Evolutionary conservation across 92 coral and sea anemone species (phyloP).

Genomic region (Galaxea fascicularis): DNA sequence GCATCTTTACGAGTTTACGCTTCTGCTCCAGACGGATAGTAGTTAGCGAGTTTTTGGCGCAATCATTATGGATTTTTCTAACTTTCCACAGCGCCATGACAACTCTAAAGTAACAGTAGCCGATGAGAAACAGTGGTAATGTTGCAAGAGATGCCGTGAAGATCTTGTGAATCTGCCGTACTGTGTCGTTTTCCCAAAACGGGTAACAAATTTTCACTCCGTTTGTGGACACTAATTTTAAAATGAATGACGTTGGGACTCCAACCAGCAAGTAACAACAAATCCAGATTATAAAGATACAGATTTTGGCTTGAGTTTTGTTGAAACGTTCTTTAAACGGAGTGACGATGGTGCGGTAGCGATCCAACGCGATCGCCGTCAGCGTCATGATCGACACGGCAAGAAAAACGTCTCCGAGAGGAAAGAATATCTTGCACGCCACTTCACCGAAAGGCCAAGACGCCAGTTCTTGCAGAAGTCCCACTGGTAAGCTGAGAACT

Average conservation of each 20-base stretch:
- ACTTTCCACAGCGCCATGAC: constrained; percentile 83
- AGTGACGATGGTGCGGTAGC: constrained; percentile 91
- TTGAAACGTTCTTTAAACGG: constrained; percentile 90
- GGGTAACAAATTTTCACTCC: constrained; percentile 81
- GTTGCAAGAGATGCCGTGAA: constrained; percentile 65
- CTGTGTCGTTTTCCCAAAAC: constrained; percentile 60
- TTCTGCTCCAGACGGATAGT: constrained; percentile 87
- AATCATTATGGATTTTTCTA: constrained; percentile 77
- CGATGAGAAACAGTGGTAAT: constrained; percentile 76
- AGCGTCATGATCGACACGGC: constrained; percentile 90
- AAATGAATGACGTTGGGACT: constrained; percentile 75
- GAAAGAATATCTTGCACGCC: constrained; percentile 92
- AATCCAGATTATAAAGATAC: constrained; percentile 75
- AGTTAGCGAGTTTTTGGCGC: constrained; percentile 73
- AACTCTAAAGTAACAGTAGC: constrained; percentile 73
- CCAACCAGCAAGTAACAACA: constrained; percentile 77
- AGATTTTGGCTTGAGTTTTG: constrained; percentile 85
- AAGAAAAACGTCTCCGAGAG: constrained; percentile 95
- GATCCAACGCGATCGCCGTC: constrained; percentile 89
- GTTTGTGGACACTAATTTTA: constrained; percentile 68
- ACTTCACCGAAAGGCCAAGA: constrained; percentile 99
- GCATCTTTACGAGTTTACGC: constrained; percentile 93
- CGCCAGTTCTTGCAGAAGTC: constrained; percentile 83
- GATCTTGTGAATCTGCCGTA: constrained; percentile 73
- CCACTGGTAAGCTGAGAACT: constrained; percentile 89